Percentiles rank a stretch among this genome's conserved stretches.
Conservation (phyloP, 2,797 vertebrate genomes). For the Xiphophorus birchmanni region DNA sequence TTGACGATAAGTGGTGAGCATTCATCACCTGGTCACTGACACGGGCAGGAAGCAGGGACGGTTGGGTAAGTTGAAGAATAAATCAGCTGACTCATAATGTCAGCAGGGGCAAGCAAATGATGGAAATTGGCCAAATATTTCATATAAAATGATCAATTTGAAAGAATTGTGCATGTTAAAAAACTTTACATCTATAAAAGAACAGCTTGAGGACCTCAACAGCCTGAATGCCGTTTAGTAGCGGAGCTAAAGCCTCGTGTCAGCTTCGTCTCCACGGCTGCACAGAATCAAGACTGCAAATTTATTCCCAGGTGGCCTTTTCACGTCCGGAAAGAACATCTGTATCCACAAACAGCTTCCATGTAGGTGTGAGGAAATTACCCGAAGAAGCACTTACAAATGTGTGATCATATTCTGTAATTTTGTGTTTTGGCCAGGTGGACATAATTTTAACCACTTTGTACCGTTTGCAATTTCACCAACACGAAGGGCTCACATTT, state of each 20-base stretch:
- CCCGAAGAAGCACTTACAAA: conserved; percentile 13
- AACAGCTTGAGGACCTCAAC: background rate
- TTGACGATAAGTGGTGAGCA: background rate
- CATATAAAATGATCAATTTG: background rate
- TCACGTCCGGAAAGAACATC: conserved; percentile 13
- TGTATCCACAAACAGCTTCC: background rate
- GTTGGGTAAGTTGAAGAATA: background rate
- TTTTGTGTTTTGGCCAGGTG: background rate
- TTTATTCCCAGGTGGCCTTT: conserved; percentile 3
- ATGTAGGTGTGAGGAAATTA: background rate
- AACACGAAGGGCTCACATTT: background rate
- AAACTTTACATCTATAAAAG: background rate
- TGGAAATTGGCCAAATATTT: background rate
- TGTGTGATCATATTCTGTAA: background rate
- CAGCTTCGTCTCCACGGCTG: conserved; percentile 10
- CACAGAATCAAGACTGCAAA: background rate
- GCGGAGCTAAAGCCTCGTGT: background rate
- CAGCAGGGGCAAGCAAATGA: too few relatives aligned
- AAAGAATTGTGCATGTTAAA: background rate
- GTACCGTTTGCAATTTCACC: background rate
- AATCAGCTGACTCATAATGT: background rate
- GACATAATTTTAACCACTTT: conserved; percentile 9
- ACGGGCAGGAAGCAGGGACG: background rate
- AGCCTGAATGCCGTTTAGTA: background rate
- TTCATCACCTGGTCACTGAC: conserved; percentile 1